phyloP scores from a whole-genome alignment of 2,888 invertebrate species.

The Harpalus rufipes region DNA sequence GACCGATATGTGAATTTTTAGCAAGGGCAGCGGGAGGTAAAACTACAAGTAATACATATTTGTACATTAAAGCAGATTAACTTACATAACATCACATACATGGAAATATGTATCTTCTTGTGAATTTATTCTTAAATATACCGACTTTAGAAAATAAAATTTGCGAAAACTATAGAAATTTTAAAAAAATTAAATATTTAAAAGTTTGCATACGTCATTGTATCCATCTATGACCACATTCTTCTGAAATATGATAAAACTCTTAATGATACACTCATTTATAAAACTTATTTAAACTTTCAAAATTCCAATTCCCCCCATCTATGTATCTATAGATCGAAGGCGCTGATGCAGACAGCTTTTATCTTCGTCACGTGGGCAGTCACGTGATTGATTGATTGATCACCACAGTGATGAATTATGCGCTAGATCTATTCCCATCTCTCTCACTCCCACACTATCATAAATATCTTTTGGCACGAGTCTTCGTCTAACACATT shows the following conservation, averaged over 20 bases:
- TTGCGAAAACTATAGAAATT: too few relatives aligned
- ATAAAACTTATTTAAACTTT: not conserved
- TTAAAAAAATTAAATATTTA: too few relatives aligned
- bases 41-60: too few relatives aligned
- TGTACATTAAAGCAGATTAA: too few relatives aligned
- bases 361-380: constrained; percentile 27
- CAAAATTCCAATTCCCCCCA: not conserved
- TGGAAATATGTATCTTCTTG: too few relatives aligned
- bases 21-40: too few relatives aligned
- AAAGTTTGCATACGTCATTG: too few relatives aligned
- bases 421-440: not conserved
- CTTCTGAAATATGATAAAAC: not conserved
- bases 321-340: not conserved
- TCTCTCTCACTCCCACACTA: not conserved
- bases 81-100: too few relatives aligned
- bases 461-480: not conserved
- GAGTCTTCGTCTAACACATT: not conserved
- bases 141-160: too few relatives aligned
- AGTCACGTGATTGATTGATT: constrained; percentile 50
- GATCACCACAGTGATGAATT: constrained; percentile 40
- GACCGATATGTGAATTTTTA: too few relatives aligned
- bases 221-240: too few relatives aligned
- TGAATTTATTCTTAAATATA: too few relatives aligned
- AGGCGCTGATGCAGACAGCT: not conserved
- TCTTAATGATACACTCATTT: not conserved